phyloP scores from a whole-genome alignment of 1,140 invertebrate genomes.

The Telenomus remus region DNA sequence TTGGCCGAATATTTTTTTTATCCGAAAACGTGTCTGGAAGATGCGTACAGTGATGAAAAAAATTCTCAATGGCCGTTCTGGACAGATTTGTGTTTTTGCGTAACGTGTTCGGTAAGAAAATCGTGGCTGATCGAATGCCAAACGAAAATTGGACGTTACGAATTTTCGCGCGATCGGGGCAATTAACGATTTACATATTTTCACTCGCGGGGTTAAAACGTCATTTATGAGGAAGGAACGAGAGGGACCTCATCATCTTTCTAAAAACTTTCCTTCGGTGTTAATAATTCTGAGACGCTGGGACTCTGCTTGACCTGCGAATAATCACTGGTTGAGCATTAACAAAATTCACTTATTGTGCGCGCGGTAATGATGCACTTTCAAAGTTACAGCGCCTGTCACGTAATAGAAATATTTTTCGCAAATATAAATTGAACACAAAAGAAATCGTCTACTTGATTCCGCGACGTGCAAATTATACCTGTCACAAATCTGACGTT shows the following conservation, averaged over 20 bases:
- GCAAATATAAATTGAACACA: conserved; percentile 40
- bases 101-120: too few relatives aligned
- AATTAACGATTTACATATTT: conserved; percentile 54
- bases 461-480: conserved; percentile 5
- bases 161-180: conserved; percentile 14
- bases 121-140: too few relatives aligned
- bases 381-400: conserved; percentile 32
- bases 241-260: conserved; percentile 49
- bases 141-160: background rate
- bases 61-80: too few relatives aligned
- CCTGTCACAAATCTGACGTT: background rate
- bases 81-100: too few relatives aligned
- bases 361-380: conserved; percentile 31
- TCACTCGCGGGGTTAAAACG: conserved; percentile 49
- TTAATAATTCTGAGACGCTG: conserved; percentile 37
- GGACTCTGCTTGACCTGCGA: conserved; percentile 34
- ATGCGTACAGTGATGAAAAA: too few relatives aligned
- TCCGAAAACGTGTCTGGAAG: too few relatives aligned
- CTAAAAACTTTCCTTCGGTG: conserved; percentile 48
- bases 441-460: conserved; percentile 30
- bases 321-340: conserved; percentile 50
- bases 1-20: too few relatives aligned
- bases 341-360: conserved; percentile 51
- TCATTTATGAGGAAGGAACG: conserved; percentile 27
- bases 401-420: conserved; percentile 48